phyloP scores from a whole-genome alignment of 1,140 invertebrate genomes.

The Zophobas morio region DNA sequence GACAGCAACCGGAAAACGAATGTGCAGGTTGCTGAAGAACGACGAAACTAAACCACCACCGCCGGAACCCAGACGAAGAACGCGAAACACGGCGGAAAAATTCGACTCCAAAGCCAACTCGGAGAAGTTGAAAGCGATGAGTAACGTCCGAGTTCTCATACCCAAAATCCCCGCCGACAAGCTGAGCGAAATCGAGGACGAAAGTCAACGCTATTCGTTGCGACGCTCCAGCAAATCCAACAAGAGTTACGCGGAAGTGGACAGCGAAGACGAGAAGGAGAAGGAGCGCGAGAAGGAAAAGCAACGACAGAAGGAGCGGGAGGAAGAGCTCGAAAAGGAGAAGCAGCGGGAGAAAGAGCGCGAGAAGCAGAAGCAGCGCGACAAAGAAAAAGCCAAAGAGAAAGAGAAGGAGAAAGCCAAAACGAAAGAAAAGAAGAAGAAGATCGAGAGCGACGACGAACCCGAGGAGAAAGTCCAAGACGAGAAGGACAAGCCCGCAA shows the following conservation, averaged over 20 bases:
- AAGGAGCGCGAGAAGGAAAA: constrained; percentile 22
- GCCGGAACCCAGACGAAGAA: constrained; percentile 34
- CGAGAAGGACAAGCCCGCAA: neutral
- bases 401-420: constrained; percentile 42
- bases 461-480: constrained; percentile 13
- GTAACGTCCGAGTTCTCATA: constrained; percentile 55
- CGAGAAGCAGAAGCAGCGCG: constrained; percentile 40
- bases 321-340: constrained; percentile 30
- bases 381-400: constrained; percentile 42
- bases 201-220: constrained; percentile 46
- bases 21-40: constrained; percentile 68
- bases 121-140: constrained; percentile 50
- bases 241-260: constrained; percentile 40
- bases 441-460: constrained; percentile 31
- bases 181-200: constrained; percentile 19
- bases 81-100: constrained; percentile 4
- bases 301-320: constrained; percentile 38
- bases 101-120: neutral
- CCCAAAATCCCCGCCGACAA: constrained; percentile 56
- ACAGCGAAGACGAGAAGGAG: constrained; percentile 31
- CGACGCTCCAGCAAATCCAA: constrained; percentile 43
- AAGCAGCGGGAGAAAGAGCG: constrained; percentile 25
- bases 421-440: constrained; percentile 1
- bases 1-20: constrained; percentile 71
- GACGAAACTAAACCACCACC: constrained; percentile 51